Evolutionary conservation across 1,140 invertebrate species (phyloP), one percentile per base, ranked within the genome.

Genomic region (Dinoponera quadriceps): DNA sequence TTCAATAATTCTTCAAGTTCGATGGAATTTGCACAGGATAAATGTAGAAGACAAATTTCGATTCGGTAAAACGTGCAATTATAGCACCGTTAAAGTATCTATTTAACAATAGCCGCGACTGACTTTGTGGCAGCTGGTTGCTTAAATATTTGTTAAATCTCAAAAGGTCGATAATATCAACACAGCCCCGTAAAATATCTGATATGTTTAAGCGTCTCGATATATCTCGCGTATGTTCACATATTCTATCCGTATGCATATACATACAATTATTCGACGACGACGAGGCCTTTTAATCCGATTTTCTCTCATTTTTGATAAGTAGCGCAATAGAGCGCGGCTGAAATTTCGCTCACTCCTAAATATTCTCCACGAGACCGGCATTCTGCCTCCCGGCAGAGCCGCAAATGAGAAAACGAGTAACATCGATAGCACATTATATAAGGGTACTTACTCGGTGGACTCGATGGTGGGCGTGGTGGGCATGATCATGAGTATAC

Each of bases 401-500:
- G 44, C 22, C 51, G 51, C 22, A 44, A 22, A 51, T 38, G 55
- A 73, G 27, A 14, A 9, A 44, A 33, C 29, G 29, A 44, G 38
- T 11, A 44, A 44, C 38, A n/a, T n/a, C 38, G 38, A 44, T 44
- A 44, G 38, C 38, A 44, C 38, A 44, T 3, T 44, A 63, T 0
- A 14, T n/a, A 88, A 73, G 44, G 54, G 72, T 95, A 98, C 98
- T 98, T 96, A 99, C 98, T 99, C 98, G 94, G 98, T 98, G 94
- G 97, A 98, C 95, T 99, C 98, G 94, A 99, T 97, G 91, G 96
- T 97, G 92, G 97, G 97, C 94, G 97, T 98, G 86, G 97, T 96
- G 94, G 97, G 97, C 97, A 99, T 98, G 95, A 99, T 98, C 98
- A 99, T 99, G 95, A 99, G 97, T 94, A 99, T 97, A 96, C 98